These are phyloP conservation scores for Ephialtes manifestator DNA, from an alignment of 2,888 invertebrate species.

Conservation along the genomic window DNA sequence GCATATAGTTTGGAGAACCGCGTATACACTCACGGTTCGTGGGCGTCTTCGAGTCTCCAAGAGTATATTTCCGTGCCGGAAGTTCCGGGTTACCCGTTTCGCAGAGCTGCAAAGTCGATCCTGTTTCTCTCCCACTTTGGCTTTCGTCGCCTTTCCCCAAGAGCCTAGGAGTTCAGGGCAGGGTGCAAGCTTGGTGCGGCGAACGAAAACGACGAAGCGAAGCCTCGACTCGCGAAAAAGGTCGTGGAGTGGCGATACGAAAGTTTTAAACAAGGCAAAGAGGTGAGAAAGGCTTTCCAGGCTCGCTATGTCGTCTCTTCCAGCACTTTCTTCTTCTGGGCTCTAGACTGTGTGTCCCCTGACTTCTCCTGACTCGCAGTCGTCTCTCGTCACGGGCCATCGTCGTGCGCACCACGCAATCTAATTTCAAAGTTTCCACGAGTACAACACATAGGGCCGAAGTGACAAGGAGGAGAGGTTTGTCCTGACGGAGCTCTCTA, in stretches of 20 bases:
- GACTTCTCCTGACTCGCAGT: conserved; percentile 30
- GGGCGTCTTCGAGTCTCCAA: conserved; percentile 26
- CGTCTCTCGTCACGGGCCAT: conserved; percentile 69
- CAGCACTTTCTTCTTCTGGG: conserved; percentile 47
- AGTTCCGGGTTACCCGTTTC: conserved; percentile 65
- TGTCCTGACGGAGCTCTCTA: conserved; percentile 41
- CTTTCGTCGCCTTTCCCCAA: conserved; percentile 22
- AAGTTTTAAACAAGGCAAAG: conserved; percentile 76
- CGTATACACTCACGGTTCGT: conserved; percentile 38
- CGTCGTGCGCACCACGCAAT: conserved; percentile 72
- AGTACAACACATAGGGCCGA: conserved; percentile 58
- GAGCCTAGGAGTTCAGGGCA: conserved; percentile 23
- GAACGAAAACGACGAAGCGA: conserved; percentile 49
- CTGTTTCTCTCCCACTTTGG: conserved; percentile 36
- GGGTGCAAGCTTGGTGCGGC: conserved; percentile 10
- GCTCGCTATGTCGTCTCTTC: conserved; percentile 42
- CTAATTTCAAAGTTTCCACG: conserved; percentile 80
- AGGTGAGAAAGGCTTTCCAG: conserved; percentile 53
- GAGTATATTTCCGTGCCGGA: conserved; percentile 55
- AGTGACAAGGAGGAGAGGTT: conserved; percentile 33
- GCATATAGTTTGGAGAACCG: conserved; percentile 26
- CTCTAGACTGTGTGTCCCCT: conserved; percentile 38
- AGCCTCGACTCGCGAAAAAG: conserved; percentile 51
- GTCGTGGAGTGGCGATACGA: conserved; percentile 66
- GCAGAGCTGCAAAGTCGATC: conserved; percentile 65